Conservation (phyloP, 2,797 vertebrate species). For the Falco naumanni region DNA sequence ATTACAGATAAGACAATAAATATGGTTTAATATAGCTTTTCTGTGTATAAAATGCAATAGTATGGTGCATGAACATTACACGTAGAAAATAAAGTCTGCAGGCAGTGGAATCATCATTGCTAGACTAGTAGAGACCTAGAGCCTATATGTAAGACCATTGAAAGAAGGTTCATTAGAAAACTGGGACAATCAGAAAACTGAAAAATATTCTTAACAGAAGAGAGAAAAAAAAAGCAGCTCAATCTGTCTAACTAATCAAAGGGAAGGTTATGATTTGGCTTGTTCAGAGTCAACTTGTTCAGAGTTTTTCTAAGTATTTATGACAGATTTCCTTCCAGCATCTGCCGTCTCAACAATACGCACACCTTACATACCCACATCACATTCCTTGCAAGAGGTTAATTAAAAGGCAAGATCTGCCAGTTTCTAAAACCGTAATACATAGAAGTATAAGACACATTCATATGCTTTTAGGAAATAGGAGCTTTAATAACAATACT, state of each 20-base stretch:
- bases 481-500: neutral
- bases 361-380: fast-evolving
- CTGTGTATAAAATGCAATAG: neutral
- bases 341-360: neutral
- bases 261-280: neutral
- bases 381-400: neutral
- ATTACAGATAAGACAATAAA: neutral
- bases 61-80: neutral
- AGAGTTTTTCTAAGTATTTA: neutral
- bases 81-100: neutral
- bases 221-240: neutral
- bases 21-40: neutral
- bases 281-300: neutral
- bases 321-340: neutral
- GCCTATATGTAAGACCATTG: neutral
- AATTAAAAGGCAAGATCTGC: neutral
- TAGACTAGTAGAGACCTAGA: neutral
- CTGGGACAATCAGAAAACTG: neutral
- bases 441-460: fast-evolving
- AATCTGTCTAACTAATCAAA: neutral
- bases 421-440: neutral
- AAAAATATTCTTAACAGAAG: neutral
- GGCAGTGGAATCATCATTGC: neutral
- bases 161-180: neutral
- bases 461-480: neutral